phyloP scores from a whole-genome alignment of 2,888 invertebrate species.

The Euzetes globulus region DNA sequence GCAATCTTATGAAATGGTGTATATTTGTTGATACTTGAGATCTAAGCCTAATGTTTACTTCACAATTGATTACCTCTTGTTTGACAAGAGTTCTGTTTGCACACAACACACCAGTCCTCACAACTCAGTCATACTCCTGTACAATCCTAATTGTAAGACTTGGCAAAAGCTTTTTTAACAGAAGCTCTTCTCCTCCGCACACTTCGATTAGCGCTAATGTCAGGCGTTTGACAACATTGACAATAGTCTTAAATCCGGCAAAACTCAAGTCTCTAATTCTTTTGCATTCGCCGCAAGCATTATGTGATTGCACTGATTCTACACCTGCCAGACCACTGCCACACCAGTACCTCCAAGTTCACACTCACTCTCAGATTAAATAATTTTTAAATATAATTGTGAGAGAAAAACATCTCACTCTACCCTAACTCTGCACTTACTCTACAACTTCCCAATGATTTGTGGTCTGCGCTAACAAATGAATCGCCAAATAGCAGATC shows the following conservation, averaged over 20 bases:
- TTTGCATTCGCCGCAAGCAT: conserved; percentile 9
- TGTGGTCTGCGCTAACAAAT: conserved; percentile 12
- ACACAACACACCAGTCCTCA: conserved; percentile 2
- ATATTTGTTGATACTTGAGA: conserved; percentile 29
- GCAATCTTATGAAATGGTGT: conserved; percentile 16
- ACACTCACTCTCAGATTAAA: not conserved
- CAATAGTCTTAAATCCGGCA: conserved; percentile 7
- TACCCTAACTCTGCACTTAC: not conserved
- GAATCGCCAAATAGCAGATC: not conserved
- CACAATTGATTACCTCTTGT: conserved; percentile 32
- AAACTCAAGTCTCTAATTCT: not conserved
- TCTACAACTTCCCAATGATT: conserved; percentile 24
- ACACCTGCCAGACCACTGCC: not conserved
- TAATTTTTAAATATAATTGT: conserved; percentile 20
- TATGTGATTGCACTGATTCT: conserved; percentile 9
- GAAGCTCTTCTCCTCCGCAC: conserved; percentile 5
- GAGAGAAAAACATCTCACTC: conserved; percentile 17
- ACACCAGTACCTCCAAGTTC: not conserved
- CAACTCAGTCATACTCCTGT: not conserved
- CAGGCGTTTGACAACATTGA: conserved; percentile 17
- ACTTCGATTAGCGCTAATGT: conserved; percentile 1
- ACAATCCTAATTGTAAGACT: not conserved
- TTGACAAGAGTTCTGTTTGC: conserved; percentile 31
- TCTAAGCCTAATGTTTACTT: conserved; percentile 27
- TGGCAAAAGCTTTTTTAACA: conserved; percentile 2